Evolutionary conservation across 1,140 invertebrate species (phyloP).

Genomic region (Dinoponera quadriceps): DNA sequence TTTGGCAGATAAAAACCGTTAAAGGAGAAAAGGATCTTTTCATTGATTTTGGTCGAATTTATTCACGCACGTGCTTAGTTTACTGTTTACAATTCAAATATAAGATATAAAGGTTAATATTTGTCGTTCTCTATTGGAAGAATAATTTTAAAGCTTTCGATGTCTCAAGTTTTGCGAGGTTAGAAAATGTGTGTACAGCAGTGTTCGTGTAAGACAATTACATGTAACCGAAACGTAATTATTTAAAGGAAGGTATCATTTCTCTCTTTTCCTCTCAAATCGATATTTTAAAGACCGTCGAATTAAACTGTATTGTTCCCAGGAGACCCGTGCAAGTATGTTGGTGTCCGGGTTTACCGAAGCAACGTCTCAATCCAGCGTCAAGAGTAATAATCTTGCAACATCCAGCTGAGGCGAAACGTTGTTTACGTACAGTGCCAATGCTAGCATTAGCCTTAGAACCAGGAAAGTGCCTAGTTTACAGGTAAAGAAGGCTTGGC

Average conservation of each 20-base stretch:
- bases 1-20: too few species aligned
- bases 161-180: not conserved
- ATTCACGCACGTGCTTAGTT: too few species aligned
- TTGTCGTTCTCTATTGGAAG: not conserved
- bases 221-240: too few species aligned
- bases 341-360: conserved; percentile 94
- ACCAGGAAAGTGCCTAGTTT: conserved; percentile 90
- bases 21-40: too few species aligned
- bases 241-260: too few species aligned
- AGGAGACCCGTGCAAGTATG: conserved; percentile 95
- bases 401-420: conserved; percentile 96
- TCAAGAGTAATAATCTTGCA: conserved; percentile 94
- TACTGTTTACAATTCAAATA: not conserved
- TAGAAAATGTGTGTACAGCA: too few species aligned
- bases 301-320: conserved; percentile 71
- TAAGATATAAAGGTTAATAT: not conserved
- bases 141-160: not conserved
- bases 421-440: conserved; percentile 94
- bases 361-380: conserved; percentile 88
- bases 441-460: conserved; percentile 93
- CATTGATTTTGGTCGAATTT: too few species aligned
- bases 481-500: conserved; percentile 71
- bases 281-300: not conserved
- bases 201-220: too few species aligned
- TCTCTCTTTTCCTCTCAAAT: too few species aligned